Evolutionary conservation across 2,797 vertebrate species (phyloP).

Genomic region (Merluccius polli): DNA sequence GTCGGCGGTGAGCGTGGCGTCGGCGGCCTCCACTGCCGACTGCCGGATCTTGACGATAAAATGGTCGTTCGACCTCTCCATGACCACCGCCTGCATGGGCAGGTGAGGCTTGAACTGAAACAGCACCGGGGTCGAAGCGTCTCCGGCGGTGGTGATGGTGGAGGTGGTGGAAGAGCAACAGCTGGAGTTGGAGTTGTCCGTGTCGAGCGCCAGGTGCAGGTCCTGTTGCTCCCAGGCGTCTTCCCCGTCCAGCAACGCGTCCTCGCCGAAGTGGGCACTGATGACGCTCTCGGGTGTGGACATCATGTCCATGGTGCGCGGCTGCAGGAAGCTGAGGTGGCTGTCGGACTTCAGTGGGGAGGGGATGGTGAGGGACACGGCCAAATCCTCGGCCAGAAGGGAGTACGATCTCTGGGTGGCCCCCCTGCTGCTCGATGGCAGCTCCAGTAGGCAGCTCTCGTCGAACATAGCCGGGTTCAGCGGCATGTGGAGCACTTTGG

Average conservation of each 20-base stretch:
- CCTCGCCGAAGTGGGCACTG: conserved; percentile 88
- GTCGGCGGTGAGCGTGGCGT: conserved; percentile 27
- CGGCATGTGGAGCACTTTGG: conserved; percentile 63
- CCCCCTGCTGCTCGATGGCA: conserved; percentile 73
- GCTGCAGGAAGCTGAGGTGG: conserved; percentile 92
- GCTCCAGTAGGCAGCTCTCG: conserved; percentile 92
- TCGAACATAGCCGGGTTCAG: conserved; percentile 87
- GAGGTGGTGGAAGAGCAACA: conserved; percentile 30
- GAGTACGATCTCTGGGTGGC: conserved; percentile 74
- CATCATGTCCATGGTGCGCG: conserved; percentile 52
- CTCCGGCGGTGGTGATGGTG: conserved; percentile 53
- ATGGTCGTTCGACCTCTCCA: conserved; percentile 95
- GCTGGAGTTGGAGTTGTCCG: conserved; percentile 87
- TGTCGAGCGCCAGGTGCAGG: conserved; percentile 90
- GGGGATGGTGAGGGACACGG: conserved; percentile 94
- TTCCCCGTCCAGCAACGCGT: conserved; percentile 87
- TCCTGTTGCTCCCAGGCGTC: conserved; percentile 93
- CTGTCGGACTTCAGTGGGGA: conserved; percentile 96
- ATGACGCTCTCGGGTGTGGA: conserved; percentile 84
- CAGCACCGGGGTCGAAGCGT: conserved; percentile 38
- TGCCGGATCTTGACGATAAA: conserved; percentile 95
- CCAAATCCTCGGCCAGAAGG: conserved; percentile 90
- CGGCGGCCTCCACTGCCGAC: conserved; percentile 33
- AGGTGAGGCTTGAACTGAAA: conserved; percentile 86
- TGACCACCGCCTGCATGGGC: conserved; percentile 93